Evolutionary conservation across 2,113 vertebrate species (phyloP), one percentile per base, ranked within the genome.

Genomic region (Nerophis ophidion): DNA sequence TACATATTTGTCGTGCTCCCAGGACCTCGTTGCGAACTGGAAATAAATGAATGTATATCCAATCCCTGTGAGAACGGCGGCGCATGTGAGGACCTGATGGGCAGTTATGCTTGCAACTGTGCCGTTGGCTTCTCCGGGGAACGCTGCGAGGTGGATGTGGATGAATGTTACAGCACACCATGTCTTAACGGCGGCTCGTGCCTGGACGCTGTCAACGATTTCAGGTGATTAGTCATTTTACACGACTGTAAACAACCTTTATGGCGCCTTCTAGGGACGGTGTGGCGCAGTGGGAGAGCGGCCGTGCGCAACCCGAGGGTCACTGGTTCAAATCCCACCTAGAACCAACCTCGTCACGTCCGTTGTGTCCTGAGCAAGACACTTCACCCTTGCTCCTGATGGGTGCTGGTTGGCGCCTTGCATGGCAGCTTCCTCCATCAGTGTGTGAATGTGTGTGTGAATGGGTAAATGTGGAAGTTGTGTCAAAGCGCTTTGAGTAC

Each of bases 1-100:
- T 12, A n/a, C 36, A 11, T 36, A 60, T 6, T 16, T 12, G 2
- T 57, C 1, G 4, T 34, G 2, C 70, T 36, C 63, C 12, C 71
- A 92, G 91, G 91, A 12, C 66, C 82, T 51, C 90, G 63, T 5
- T 99, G 97, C 82, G 97, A 99, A 83, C 83, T 68, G 64, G 95
- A 98, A 71, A 84, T 97, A 46, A 85, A 99, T 57, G 97, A 99
- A 81, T 98, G 97, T 68, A 89, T 90, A 38, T 93, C 94, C 55
- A 89, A 72, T 70, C 96, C 95, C 0, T 99, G 97, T 81, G 82
- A 92, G 74, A 95, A 98, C 52, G 90, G 87, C n/a, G 97, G 89
- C 5, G 40, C 84, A 66, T 99, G 97, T 77, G 92, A 93, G 76
- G 94, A 99, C 84, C 61, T 88, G 75, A 83, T 89, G 5, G 93